A percentile compares a stretch with the other conserved stretches of the same genome.
Conservation (phyloP, 2,113 vertebrate genomes). For the Ophiodon elongatus region DNA sequence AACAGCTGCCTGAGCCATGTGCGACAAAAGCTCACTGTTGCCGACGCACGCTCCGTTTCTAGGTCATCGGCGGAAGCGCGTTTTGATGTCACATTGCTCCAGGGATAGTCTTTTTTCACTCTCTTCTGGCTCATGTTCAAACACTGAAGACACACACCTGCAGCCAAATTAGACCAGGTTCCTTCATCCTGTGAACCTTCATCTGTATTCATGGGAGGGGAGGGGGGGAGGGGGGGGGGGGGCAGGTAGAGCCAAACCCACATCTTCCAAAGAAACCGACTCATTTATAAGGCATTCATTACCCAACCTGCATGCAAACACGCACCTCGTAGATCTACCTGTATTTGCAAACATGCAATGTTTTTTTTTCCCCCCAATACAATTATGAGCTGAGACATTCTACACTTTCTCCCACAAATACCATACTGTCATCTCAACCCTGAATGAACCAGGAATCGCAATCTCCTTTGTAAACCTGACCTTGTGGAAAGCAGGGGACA, state of each 20-base stretch:
- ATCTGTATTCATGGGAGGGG: background rate
- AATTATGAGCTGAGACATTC: background rate
- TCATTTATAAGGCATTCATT: background rate
- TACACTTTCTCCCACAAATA: background rate
- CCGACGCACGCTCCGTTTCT: conserved; percentile 77
- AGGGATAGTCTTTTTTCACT: conserved; percentile 45
- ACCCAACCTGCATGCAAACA: background rate
- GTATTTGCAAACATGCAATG: background rate
- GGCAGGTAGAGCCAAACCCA: accelerated
- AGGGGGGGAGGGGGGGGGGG: no score
- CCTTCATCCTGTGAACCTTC: background rate
- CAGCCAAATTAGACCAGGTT: conserved; percentile 17
- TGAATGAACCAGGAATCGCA: conserved; percentile 12
- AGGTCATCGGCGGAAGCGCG: conserved; percentile 70
- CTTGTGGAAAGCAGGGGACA: conserved; percentile 52
- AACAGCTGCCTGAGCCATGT: conserved; percentile 47
- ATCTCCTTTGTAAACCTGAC: conserved; percentile 46
- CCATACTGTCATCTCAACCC: background rate
- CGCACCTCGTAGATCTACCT: background rate
- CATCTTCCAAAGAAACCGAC: background rate
- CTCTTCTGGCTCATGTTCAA: conserved; percentile 39
- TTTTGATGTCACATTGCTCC: conserved; percentile 69
- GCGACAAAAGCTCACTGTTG: conserved; percentile 44
- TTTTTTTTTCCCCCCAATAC: background rate
- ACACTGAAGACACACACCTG: conserved; percentile 39